Conservation (phyloP, 2,113 vertebrate genomes). For the Myrmophylax atrothorax region DNA sequence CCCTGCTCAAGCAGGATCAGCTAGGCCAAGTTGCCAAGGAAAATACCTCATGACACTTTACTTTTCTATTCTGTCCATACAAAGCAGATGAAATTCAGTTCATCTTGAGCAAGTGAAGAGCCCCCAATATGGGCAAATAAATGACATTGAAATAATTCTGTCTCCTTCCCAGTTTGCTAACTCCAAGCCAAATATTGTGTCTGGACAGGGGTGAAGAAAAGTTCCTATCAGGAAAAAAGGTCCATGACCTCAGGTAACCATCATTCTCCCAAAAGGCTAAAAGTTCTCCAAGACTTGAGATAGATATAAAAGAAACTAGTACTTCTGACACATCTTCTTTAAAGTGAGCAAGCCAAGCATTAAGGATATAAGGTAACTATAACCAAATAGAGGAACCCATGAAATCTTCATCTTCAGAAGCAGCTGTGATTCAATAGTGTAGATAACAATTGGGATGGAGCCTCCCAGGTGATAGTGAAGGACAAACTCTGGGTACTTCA, state of each 20-base stretch:
- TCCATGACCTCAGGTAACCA: neutral
- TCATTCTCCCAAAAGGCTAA: neutral
- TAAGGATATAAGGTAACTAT: neutral
- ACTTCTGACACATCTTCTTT: neutral
- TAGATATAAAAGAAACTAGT: neutral
- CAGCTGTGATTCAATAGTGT: neutral
- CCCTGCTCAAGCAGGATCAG: neutral
- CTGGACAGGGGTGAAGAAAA: neutral
- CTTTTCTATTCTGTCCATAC: neutral
- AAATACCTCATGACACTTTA: neutral
- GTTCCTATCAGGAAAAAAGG: neutral
- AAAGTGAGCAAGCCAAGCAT: neutral
- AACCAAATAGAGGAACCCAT: neutral
- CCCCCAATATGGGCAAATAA: neutral
- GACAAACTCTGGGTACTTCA: neutral
- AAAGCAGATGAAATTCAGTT: neutral
- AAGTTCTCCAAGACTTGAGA: neutral
- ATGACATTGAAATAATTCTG: neutral
- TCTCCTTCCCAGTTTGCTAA: neutral
- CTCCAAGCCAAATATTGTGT: neutral
- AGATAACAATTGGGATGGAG: neutral
- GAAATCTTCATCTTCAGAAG: neutral
- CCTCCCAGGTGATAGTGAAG: neutral
- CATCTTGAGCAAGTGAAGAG: neutral
- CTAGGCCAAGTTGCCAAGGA: neutral